Evolutionary conservation across 1,140 invertebrate genomes (phyloP).

Genomic region (Aphaenogaster ashmeadi): DNA sequence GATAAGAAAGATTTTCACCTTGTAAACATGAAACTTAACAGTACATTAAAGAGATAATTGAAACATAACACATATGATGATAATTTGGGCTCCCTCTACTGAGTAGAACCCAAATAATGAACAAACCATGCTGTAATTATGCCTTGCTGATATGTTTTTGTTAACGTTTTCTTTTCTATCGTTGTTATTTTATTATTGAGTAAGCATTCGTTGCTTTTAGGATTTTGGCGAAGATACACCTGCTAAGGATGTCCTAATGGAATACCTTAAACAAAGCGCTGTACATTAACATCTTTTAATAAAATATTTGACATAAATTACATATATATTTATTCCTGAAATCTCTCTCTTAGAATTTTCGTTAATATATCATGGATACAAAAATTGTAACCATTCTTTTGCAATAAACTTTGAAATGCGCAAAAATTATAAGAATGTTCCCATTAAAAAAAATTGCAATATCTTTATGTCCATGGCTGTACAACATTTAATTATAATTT

Average conservation of each 20-base stretch:
- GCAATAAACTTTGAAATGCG: neutral
- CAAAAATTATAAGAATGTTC: neutral
- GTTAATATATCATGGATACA: neutral
- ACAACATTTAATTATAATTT: neutral
- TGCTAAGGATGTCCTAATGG: constrained; percentile 96
- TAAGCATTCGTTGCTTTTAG: constrained; percentile 87
- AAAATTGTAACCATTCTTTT: neutral
- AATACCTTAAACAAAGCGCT: constrained; percentile 93
- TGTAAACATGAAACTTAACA: neutral
- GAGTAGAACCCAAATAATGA: constrained; percentile 84
- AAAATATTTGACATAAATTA: constrained; percentile 79
- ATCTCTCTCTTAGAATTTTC: constrained; percentile 28
- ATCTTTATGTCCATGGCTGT: neutral
- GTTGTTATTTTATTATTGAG: constrained; percentile 39
- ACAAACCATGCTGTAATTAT: constrained; percentile 81
- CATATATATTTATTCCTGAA: constrained; percentile 66
- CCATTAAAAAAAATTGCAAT: neutral
- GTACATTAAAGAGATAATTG: neutral
- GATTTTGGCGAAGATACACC: constrained; percentile 98
- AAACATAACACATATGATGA: constrained; percentile 82
- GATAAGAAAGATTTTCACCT: too few species aligned
- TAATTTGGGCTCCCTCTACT: constrained; percentile 86
- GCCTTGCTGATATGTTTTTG: constrained; percentile 79
- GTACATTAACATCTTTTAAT: constrained; percentile 85
- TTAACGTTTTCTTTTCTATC: constrained; percentile 8